Conservation (phyloP, 2,888 invertebrate genomes). For the Nymphalis c-album region DNA sequence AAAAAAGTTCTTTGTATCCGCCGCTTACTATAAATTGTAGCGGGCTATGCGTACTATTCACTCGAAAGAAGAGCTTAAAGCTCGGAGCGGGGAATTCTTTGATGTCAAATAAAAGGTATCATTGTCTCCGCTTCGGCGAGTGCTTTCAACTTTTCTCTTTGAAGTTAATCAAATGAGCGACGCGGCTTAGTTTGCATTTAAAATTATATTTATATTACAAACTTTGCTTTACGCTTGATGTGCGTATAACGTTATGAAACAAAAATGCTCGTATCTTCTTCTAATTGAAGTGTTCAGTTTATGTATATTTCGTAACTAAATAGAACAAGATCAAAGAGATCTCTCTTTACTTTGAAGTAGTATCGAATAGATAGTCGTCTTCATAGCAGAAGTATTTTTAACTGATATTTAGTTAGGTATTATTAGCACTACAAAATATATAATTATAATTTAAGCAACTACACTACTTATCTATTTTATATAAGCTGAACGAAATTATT, state of each 20-base stretch:
- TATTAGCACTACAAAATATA: conserved; percentile 17
- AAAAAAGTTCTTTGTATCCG: conserved; percentile 48
- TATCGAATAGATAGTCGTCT: conserved; percentile 49
- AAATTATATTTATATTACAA: conserved; percentile 58
- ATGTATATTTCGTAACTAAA: conserved; percentile 59
- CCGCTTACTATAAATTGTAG: conserved; percentile 49
- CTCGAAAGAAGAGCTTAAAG: conserved; percentile 53
- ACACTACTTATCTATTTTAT: no score
- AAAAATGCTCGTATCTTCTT: conserved; percentile 57
- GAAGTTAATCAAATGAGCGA: conserved; percentile 71
- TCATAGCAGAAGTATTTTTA: conserved; percentile 50
- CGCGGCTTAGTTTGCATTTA: conserved; percentile 60
- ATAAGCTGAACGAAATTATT: no score
- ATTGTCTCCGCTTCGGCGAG: conserved; percentile 67
- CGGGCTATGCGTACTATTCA: conserved; percentile 41
- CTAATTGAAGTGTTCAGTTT: conserved; percentile 62
- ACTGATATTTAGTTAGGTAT: background rate
- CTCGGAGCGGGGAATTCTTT: conserved; percentile 60
- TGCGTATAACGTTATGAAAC: conserved; percentile 53
- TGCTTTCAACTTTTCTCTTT: conserved; percentile 69
- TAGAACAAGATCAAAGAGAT: conserved; percentile 68
- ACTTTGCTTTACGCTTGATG: conserved; percentile 54
- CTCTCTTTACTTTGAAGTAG: conserved; percentile 65
- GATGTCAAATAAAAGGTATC: conserved; percentile 72
- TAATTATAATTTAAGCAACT: no score